A percentile compares a stretch with the other conserved stretches of the same genome.
These are phyloP conservation scores for Phoeniculus purpureus DNA, from an alignment of 2,797 vertebrate genomes.

Conservation along the genomic window DNA sequence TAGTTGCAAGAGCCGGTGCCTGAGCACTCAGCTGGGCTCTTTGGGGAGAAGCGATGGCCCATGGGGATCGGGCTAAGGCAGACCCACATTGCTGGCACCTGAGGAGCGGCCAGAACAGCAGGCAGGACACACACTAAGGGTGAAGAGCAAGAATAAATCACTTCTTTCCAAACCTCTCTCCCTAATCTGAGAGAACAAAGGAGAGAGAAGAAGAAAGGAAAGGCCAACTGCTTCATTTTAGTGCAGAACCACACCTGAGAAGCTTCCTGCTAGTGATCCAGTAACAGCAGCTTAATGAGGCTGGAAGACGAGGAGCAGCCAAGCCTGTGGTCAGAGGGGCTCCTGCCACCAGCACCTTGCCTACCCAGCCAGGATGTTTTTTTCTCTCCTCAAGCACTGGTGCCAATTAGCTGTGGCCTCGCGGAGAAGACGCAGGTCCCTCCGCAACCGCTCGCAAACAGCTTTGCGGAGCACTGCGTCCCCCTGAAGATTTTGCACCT, in stretches of 20 bases:
- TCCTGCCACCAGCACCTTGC: background rate
- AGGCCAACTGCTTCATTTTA: background rate
- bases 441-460: background rate
- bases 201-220: background rate
- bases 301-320: background rate
- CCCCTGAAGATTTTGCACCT: background rate
- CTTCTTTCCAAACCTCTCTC: background rate
- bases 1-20: background rate
- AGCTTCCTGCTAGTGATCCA: background rate
- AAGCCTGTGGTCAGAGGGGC: background rate
- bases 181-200: background rate
- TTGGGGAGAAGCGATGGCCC: accelerated
- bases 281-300: background rate
- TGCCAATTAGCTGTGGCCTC: background rate
- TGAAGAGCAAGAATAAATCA: background rate
- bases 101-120: background rate
- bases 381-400: background rate
- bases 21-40: accelerated
- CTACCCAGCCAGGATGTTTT: background rate
- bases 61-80: accelerated
- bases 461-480: background rate
- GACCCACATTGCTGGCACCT: accelerated
- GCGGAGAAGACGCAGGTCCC: background rate
- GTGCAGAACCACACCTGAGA: background rate
- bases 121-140: accelerated